phyloP scores from a whole-genome alignment of 2,888 invertebrate species.

The Clepsis dumicolana region DNA sequence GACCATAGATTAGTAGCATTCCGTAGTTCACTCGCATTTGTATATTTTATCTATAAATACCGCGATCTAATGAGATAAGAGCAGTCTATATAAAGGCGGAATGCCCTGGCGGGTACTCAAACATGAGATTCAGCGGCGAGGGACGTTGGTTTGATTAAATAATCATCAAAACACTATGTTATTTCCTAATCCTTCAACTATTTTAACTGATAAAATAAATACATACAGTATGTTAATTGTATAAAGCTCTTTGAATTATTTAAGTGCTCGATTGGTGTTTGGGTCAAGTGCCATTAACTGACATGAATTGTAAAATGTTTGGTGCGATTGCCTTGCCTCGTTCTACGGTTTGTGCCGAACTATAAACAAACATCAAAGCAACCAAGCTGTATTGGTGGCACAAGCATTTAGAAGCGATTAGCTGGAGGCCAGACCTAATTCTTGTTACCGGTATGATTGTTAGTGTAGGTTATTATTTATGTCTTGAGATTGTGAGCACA shows the following conservation, averaged over 20 bases:
- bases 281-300: slow-evolving; percentile 11
- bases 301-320: neutral
- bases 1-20: slow-evolving; percentile 41
- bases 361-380: slow-evolving; percentile 29
- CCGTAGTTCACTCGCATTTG: slow-evolving; percentile 21
- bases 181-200: slow-evolving; percentile 22
- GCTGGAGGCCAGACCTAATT: slow-evolving; percentile 1
- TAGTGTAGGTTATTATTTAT: slow-evolving; percentile 14
- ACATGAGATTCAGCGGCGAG: slow-evolving; percentile 9
- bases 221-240: slow-evolving; percentile 7
- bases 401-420: slow-evolving; percentile 32
- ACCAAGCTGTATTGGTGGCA: slow-evolving; percentile 22
- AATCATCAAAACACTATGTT: slow-evolving; percentile 4
- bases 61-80: slow-evolving; percentile 33
- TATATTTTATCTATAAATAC: slow-evolving; percentile 39
- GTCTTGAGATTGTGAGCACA: slow-evolving; percentile 27
- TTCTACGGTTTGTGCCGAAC: neutral
- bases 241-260: slow-evolving; percentile 7
- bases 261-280: slow-evolving; percentile 8
- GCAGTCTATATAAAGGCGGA: slow-evolving; percentile 30
- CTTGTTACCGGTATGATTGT: slow-evolving; percentile 28
- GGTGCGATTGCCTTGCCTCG: slow-evolving; percentile 7
- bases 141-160: slow-evolving; percentile 5
- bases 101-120: slow-evolving; percentile 29
- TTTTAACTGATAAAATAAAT: slow-evolving; percentile 13